These are phyloP conservation scores for Xiphorhynchus elegans DNA, from an alignment of 2,113 vertebrate genomes.

Conservation along the genomic window DNA sequence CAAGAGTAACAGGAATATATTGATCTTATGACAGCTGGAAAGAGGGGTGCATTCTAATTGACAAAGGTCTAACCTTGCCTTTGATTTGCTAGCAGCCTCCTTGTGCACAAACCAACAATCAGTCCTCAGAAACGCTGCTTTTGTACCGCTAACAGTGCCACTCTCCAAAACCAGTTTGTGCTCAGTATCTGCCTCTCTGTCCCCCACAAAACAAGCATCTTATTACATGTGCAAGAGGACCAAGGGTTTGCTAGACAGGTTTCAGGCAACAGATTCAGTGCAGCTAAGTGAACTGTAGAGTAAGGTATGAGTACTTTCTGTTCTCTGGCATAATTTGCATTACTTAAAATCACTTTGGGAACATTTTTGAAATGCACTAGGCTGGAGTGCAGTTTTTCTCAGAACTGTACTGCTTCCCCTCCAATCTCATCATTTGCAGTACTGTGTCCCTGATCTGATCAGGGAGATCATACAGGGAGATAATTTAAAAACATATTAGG, in stretches of 20 bases:
- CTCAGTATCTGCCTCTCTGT: not conserved
- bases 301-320: not conserved
- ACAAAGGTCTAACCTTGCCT: not conserved
- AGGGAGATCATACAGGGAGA: not conserved
- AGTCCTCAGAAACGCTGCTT: not conserved
- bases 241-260: not conserved
- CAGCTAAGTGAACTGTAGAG: not conserved
- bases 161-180: not conserved
- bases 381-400: not conserved
- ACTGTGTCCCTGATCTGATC: not conserved
- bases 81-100: not conserved
- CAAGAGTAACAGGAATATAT: not conserved
- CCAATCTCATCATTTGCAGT: not conserved
- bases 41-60: not conserved
- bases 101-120: not conserved
- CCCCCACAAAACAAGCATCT: not conserved
- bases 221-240: not conserved
- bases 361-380: not conserved
- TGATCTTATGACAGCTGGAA: not conserved
- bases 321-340: not conserved
- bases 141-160: not conserved
- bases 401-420: not conserved
- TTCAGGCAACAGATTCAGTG: not conserved
- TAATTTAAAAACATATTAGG: not conserved
- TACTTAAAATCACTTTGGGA: not conserved